A percentile compares a stretch with the other conserved stretches of the same genome.
Evolutionary conservation across 2,113 vertebrate species (phyloP).

Genomic region (Nycticebus coucang): DNA sequence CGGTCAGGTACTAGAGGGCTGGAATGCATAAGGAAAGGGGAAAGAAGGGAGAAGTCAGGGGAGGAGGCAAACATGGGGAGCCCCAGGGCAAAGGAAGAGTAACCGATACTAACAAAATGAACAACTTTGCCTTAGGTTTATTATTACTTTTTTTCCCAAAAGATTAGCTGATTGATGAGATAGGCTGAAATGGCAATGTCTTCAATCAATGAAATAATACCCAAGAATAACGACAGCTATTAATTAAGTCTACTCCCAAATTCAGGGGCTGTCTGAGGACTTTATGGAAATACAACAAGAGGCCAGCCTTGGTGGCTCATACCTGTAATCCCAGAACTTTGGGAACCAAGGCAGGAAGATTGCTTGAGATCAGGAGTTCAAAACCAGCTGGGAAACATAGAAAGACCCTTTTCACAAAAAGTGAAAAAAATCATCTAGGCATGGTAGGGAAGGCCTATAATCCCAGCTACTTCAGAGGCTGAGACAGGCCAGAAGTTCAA

Average conservation of each 20-base stretch:
- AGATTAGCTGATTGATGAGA: not conserved
- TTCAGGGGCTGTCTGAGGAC: not conserved
- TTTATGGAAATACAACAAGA: not conserved
- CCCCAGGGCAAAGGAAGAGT: not conserved
- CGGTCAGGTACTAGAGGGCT: not conserved
- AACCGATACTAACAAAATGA: not conserved
- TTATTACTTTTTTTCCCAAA: slow-evolving; percentile 14
- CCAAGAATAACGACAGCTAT: not conserved
- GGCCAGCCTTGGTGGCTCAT: too few species aligned
- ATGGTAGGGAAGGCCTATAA: too few species aligned
- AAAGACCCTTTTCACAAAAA: too few species aligned
- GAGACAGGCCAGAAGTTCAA: too few species aligned
- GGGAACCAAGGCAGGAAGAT: too few species aligned
- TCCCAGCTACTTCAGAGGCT: too few species aligned
- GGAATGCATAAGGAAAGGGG: not conserved
- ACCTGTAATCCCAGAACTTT: too few species aligned
- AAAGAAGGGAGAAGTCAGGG: not conserved
- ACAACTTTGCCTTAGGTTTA: not conserved
- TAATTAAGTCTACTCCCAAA: not conserved
- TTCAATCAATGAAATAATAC: not conserved
- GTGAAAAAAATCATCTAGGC: too few species aligned
- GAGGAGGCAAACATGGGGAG: not conserved
- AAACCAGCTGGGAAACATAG: too few species aligned
- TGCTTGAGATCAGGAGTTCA: too few species aligned
- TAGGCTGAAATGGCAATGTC: not conserved